Evolutionary conservation across 2,797 vertebrate genomes (phyloP), one percentile per base, ranked within the genome.

Genomic region (Nyctalus aviator): DNA sequence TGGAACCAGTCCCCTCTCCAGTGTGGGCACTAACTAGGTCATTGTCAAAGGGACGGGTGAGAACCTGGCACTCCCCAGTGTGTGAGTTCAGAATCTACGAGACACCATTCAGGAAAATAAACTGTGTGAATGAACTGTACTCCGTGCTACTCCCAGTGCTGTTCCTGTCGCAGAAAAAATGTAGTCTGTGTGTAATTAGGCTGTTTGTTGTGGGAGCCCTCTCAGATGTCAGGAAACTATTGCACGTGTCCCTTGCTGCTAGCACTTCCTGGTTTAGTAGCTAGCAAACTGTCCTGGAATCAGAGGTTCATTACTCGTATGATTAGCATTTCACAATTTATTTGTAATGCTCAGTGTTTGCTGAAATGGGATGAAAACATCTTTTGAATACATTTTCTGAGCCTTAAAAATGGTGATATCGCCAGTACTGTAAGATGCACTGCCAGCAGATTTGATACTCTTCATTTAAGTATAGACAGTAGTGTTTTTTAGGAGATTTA

Each of bases 321-420:
- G 32, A 53, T 85, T 87, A 23, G 90, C 93, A 89, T 83, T 81
- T 84, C 93, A 91, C 79, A 0, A 0, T 91, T 95, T 89, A 48
- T 69, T 79, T 35, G 37, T 86, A 95, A 93, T 93, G 69, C 88
- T 96, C 89, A 20, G 86, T 94, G 68, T 95, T 48, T 95, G 90
- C 94, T 95, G 85, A 91, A 95, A 92, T 69, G 87, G 82, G 87
- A 48, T 88, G 91, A 97, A 95, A 57, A 77, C 35, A 50, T 30
- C 68, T 84, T 89, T 93, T 81, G 64, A 88, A 95, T 89, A 84
- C 75, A 48, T 82, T 97, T 85, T 97, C 94, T 92, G 93, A 97
- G 97, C 97, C 97, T 98, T 98, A 98, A 97, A 71, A 94, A 76
- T 90, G 97, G 97, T 88, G 94, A 91, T 77, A 93, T 20, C 0